Percentiles rank a stretch among this genome's conserved stretches.
phyloP scores from a whole-genome alignment of 2,797 vertebrate species.

The Chelmon rostratus region DNA sequence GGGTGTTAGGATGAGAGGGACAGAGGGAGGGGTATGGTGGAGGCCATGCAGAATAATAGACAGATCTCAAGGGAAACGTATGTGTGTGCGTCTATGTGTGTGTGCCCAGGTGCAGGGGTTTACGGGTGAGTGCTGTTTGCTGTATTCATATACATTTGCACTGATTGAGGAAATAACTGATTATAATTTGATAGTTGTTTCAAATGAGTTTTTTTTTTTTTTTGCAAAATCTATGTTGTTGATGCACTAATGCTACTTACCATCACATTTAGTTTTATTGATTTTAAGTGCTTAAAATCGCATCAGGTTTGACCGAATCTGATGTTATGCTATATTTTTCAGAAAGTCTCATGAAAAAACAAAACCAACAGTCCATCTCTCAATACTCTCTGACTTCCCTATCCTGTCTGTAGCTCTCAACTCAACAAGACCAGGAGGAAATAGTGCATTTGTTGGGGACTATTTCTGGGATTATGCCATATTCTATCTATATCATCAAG shows the following conservation, averaged over 20 bases:
- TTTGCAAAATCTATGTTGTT: no score
- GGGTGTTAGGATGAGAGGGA: slow-evolving; percentile 18
- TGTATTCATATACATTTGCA: neutral
- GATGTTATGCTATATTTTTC: neutral
- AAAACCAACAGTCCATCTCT: neutral
- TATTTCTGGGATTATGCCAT: neutral
- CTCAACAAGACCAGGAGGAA: no score
- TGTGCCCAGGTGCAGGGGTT: neutral
- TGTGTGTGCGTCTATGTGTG: neutral
- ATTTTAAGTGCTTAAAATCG: neutral
- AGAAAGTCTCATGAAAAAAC: neutral
- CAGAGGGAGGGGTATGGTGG: slow-evolving; percentile 26
- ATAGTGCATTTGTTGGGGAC: neutral
- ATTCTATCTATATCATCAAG: neutral
- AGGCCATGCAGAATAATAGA: slow-evolving; percentile 70
- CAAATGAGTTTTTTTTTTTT: no score
- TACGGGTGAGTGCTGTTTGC: slow-evolving; percentile 2
- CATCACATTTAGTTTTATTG: neutral
- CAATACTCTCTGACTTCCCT: neutral
- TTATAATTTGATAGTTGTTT: neutral
- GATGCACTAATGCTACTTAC: neutral
- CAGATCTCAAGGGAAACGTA: slow-evolving; percentile 36
- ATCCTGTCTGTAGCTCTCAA: neutral
- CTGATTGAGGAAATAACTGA: neutral
- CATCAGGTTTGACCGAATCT: neutral